phyloP scores from a whole-genome alignment of 2,888 invertebrate species.

The Dexiosoma caninum region DNA sequence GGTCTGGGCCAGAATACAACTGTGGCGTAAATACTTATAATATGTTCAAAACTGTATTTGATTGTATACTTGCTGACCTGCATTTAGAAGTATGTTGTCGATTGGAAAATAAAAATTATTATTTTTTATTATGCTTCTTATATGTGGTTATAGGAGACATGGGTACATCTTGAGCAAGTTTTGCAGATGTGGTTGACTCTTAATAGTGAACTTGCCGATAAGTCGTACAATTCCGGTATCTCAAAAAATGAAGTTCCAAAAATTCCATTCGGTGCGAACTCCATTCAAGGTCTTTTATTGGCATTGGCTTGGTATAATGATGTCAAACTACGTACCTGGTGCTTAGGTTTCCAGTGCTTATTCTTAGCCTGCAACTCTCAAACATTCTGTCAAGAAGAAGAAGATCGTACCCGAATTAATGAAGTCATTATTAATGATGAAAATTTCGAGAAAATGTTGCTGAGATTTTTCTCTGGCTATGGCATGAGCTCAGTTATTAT shows the following conservation, averaged over 20 bases:
- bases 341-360: conserved; percentile 84
- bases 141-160: conserved; percentile 80
- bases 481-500: conserved; percentile 78
- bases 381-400: conserved; percentile 71
- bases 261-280: conserved; percentile 82
- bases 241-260: conserved; percentile 81
- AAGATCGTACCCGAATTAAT: conserved; percentile 78
- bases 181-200: conserved; percentile 92
- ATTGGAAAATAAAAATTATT: background rate
- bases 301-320: conserved; percentile 84
- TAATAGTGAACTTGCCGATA: conserved; percentile 81
- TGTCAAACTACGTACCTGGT: conserved; percentile 86
- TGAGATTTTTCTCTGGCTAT: conserved; percentile 82
- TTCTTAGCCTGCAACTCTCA: conserved; percentile 84
- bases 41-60: conserved; percentile 85
- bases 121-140: background rate
- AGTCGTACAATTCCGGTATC: conserved; percentile 79
- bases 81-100: conserved; percentile 78
- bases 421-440: conserved; percentile 81
- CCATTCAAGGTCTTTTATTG: conserved; percentile 83
- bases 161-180: conserved; percentile 89
- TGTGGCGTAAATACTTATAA: conserved; percentile 78
- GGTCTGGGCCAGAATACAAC: conserved; percentile 79
- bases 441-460: conserved; percentile 82
- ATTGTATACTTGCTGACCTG: conserved; percentile 83